Conservation (phyloP, 1,140 invertebrate species). For the Nymphalis io region DNA sequence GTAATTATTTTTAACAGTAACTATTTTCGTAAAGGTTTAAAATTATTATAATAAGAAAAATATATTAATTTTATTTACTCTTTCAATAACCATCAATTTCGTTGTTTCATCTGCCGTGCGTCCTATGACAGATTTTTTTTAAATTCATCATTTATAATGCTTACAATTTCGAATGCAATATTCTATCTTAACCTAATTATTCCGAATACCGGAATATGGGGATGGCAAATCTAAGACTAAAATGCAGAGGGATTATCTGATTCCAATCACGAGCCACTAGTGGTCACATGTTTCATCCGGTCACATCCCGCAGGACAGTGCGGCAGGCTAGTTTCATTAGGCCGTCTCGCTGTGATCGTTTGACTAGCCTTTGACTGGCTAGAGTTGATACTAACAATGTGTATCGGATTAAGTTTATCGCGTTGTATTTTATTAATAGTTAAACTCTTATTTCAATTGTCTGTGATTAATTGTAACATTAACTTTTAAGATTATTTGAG, state of each 20-base stretch:
- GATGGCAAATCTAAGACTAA: constrained; percentile 32
- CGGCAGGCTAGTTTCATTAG: constrained; percentile 41
- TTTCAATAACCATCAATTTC: too few relatives aligned
- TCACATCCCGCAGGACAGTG: constrained; percentile 39
- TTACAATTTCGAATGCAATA: background rate
- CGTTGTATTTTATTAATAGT: too few relatives aligned
- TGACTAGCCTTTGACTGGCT: constrained; percentile 11
- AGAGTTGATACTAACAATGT: background rate
- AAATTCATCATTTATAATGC: too few relatives aligned
- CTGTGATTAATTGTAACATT: too few relatives aligned
- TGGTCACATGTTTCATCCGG: constrained; percentile 39
- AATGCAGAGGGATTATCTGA: constrained; percentile 34
- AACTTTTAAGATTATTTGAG: too few relatives aligned
- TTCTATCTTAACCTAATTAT: background rate
- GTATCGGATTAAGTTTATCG: background rate
- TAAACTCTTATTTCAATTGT: too few relatives aligned
- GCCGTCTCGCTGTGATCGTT: constrained; percentile 33
- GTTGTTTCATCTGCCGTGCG: too few relatives aligned
- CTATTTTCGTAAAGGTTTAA: too few relatives aligned
- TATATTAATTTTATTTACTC: too few relatives aligned
- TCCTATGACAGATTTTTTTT: too few relatives aligned
- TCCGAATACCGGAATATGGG: constrained; percentile 15
- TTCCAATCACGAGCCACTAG: constrained; percentile 42
- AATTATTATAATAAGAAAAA: too few relatives aligned
- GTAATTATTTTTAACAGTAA: too few relatives aligned